These are phyloP conservation scores for Hypsibius dujardini DNA, from an alignment of 1,140 invertebrate genomes.

Conservation along the genomic window DNA sequence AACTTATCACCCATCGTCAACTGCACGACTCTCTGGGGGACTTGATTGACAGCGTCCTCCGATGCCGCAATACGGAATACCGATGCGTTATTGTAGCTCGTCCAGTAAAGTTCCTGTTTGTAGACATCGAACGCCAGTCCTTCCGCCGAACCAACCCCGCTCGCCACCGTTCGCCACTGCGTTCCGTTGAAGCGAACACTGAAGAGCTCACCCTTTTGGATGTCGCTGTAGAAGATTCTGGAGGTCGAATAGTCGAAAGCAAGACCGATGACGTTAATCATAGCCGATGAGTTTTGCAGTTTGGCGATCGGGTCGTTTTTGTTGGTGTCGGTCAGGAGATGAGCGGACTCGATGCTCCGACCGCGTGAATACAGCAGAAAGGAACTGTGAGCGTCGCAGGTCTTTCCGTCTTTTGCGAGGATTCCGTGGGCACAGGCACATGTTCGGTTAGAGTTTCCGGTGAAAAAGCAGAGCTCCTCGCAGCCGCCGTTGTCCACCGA, in stretches of 20 bases:
- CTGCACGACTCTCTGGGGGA: conserved; percentile 42
- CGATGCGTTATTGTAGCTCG: conserved; percentile 57
- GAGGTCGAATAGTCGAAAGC: conserved; percentile 53
- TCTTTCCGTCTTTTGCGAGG: conserved; percentile 42
- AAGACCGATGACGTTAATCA: conserved; percentile 65
- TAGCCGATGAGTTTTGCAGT: conserved; percentile 26
- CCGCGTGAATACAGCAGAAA: conserved; percentile 58
- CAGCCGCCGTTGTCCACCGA: conserved; percentile 53
- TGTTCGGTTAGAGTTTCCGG: conserved; percentile 42
- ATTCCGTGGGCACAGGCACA: conserved; percentile 58
- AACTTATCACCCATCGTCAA: conserved; percentile 53
- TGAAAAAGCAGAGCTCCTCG: conserved; percentile 56
- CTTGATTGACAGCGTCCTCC: conserved; percentile 20
- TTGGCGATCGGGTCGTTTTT: conserved; percentile 32
- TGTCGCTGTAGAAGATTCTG: conserved; percentile 66
- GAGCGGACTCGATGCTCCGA: conserved; percentile 55
- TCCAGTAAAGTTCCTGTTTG: conserved; percentile 57
- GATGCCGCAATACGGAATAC: conserved; percentile 40
- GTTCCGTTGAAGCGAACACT: conserved; percentile 62
- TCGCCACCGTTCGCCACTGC: conserved; percentile 25
- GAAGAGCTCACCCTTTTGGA: conserved; percentile 62
- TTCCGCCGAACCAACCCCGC: conserved; percentile 52
- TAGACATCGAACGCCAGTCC: conserved; percentile 54
- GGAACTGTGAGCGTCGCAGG: conserved; percentile 42
- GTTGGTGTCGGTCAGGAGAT: conserved; percentile 52